Conservation (phyloP, 2,113 vertebrate species). For the Benitochromis conjunctus region DNA sequence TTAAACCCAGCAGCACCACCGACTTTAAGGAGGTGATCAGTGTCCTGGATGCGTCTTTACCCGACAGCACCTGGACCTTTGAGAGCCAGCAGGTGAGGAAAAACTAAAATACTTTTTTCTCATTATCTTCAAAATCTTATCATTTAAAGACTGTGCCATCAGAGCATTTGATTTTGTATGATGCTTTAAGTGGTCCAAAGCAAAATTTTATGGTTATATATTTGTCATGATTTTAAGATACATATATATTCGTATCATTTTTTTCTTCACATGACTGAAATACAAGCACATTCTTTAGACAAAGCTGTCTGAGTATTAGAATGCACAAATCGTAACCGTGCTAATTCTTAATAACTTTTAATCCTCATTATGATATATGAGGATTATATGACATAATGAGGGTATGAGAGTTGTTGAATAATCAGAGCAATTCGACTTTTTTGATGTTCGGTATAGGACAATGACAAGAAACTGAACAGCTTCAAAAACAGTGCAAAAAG, state of each 20-base stretch:
- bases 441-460: rapidly evolving
- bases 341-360: not conserved
- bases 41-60: constrained; percentile 65
- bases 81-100: constrained; percentile 70
- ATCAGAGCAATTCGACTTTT: not conserved
- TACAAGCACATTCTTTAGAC: not conserved
- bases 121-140: not conserved
- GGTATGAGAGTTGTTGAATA: not conserved
- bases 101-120: not conserved
- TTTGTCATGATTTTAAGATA: not conserved
- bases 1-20: constrained; percentile 51
- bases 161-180: not conserved
- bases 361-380: not conserved
- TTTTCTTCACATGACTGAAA: not conserved
- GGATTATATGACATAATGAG: no score
- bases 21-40: constrained; percentile 69
- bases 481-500: not conserved
- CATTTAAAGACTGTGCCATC: not conserved
- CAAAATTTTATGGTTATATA: rapidly evolving
- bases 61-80: constrained; percentile 71
- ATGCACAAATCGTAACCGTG: not conserved
- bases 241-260: rapidly evolving
- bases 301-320: not conserved
- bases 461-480: not conserved
- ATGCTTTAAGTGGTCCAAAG: not conserved